Evolutionary conservation across 2,888 invertebrate species (phyloP).

Genomic region (Chouioia cunea): DNA sequence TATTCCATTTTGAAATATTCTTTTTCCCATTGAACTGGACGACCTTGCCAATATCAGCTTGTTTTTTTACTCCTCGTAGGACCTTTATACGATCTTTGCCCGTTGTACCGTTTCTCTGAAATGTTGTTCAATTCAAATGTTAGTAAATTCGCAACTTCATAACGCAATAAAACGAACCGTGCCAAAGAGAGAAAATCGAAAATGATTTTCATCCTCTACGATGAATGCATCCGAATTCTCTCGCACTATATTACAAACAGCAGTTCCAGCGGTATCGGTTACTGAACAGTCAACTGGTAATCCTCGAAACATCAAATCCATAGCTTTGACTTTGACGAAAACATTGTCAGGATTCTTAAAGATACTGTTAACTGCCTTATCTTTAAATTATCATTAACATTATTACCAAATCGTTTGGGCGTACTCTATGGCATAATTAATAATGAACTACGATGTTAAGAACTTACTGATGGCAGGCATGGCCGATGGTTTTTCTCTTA

Average conservation of each 20-base stretch:
- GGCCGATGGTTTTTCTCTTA: conserved; percentile 73
- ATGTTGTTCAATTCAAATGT: too few relatives aligned
- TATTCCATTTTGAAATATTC: too few relatives aligned
- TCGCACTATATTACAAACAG: conserved; percentile 79
- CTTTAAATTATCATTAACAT: conserved; percentile 46
- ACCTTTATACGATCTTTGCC: not conserved
- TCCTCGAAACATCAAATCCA: conserved; percentile 82
- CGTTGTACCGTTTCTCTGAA: too few relatives aligned
- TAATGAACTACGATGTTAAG: too few relatives aligned
- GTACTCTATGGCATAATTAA: too few relatives aligned
- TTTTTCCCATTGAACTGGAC: too few relatives aligned
- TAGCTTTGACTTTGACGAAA: conserved; percentile 76
- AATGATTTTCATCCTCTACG: conserved; percentile 82
- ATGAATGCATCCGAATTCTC: conserved; percentile 74
- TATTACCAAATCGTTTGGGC: too few relatives aligned
- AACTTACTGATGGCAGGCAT: conserved; percentile 72
- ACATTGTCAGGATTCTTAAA: conserved; percentile 75
- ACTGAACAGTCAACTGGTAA: conserved; percentile 79
- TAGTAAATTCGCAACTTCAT: too few relatives aligned
- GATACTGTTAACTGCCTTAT: conserved; percentile 78
- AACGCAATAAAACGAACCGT: too few relatives aligned
- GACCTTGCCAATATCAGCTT: conserved; percentile 38
- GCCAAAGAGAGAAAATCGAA: conserved; percentile 69
- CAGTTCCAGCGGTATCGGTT: conserved; percentile 82
- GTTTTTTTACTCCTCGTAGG: too few relatives aligned